phyloP scores from a whole-genome alignment of 2,888 invertebrate genomes.

The Cheilosia impressa region DNA sequence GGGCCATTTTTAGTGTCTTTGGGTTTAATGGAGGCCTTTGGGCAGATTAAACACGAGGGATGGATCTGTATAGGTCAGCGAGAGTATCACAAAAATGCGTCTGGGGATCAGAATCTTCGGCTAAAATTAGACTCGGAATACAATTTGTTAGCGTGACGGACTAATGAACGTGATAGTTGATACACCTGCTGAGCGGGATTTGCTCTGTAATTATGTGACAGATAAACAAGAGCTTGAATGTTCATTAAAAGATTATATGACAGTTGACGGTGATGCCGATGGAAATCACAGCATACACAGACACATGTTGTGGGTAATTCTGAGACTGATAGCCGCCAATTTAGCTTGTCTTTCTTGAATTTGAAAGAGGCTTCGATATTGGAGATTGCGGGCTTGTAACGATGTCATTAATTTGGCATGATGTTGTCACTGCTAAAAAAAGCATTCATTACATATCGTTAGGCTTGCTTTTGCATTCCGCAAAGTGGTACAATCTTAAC shows the following conservation, averaged over 20 bases:
- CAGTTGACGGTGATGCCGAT: neutral
- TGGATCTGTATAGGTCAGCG: neutral
- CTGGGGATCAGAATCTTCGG: neutral
- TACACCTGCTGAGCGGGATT: slow-evolving; percentile 33
- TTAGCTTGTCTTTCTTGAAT: no score
- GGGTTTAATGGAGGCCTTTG: slow-evolving; percentile 16
- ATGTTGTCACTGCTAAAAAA: no score
- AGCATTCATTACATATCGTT: no score
- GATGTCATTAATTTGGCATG: no score
- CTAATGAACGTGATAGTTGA: slow-evolving; percentile 27
- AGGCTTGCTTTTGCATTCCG: no score
- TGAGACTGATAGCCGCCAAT: no score
- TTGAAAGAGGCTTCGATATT: no score
- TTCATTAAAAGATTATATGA: neutral
- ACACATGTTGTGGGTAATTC: no score
- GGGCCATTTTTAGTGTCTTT: slow-evolving; percentile 35
- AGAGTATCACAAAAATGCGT: neutral
- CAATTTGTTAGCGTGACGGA: neutral
- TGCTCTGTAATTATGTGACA: slow-evolving; percentile 21
- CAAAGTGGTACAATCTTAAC: no score
- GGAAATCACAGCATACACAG: no score
- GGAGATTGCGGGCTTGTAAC: no score
- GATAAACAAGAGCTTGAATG: neutral
- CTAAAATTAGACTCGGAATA: slow-evolving; percentile 15
- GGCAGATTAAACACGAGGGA: slow-evolving; percentile 9